Percentiles rank a stretch among this genome's conserved stretches.
Evolutionary conservation across 2,113 vertebrate genomes (phyloP).

Genomic region (Poeciliopsis prolifica): DNA sequence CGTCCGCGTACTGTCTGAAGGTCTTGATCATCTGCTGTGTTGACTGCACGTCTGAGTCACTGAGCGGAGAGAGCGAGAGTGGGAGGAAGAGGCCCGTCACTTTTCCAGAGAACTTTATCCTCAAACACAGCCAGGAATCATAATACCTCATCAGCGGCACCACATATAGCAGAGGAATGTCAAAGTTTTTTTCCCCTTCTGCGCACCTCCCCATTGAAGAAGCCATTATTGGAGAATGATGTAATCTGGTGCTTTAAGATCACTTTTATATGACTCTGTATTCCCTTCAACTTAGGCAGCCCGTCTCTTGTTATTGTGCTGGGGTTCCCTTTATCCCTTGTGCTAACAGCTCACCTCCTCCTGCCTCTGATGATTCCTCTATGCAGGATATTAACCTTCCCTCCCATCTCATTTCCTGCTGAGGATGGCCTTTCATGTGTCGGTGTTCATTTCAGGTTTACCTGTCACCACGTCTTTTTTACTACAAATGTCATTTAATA

Average conservation of each 20-base stretch:
- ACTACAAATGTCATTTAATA: slow-evolving; percentile 28
- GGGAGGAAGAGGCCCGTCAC: slow-evolving; percentile 31
- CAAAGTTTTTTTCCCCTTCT: slow-evolving; percentile 47
- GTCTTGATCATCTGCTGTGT: slow-evolving; percentile 45
- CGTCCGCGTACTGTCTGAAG: slow-evolving; percentile 36
- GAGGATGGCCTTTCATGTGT: slow-evolving; percentile 73
- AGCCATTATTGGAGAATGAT: slow-evolving; percentile 73
- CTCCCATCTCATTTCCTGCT: slow-evolving; percentile 75
- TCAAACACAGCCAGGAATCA: slow-evolving; percentile 55
- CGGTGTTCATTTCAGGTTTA: slow-evolving; percentile 54
- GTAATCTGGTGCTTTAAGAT: slow-evolving; percentile 73
- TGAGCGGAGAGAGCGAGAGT: slow-evolving; percentile 7
- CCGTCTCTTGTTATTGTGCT: slow-evolving; percentile 57
- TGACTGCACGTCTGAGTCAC: slow-evolving; percentile 34
- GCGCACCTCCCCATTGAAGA: slow-evolving; percentile 64
- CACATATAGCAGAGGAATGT: slow-evolving; percentile 63
- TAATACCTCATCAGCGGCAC: slow-evolving; percentile 59
- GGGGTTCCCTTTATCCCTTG: slow-evolving; percentile 49
- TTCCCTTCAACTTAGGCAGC: slow-evolving; percentile 51
- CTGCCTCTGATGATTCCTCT: slow-evolving; percentile 33
- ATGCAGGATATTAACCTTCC: slow-evolving; percentile 77
- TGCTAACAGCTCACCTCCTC: slow-evolving; percentile 22
- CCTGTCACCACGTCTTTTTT: slow-evolving; percentile 69
- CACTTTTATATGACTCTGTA: slow-evolving; percentile 64
- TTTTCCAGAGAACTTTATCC: slow-evolving; percentile 56